Conservation (phyloP, 1,140 invertebrate genomes). For the Aphelinus atriplicis region DNA sequence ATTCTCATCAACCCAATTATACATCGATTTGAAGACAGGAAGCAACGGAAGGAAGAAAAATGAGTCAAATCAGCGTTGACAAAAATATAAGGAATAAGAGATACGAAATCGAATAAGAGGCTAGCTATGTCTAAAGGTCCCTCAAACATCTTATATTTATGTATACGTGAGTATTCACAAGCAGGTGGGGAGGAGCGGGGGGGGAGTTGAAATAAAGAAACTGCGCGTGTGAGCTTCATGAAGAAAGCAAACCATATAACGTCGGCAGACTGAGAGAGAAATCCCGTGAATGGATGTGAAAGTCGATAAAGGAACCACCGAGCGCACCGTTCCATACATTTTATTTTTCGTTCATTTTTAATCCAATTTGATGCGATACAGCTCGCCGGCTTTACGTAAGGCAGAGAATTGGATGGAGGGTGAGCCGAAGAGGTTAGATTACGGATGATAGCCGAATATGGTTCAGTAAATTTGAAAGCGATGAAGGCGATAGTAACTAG, state of each 20-base stretch:
- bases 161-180: neutral
- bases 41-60: neutral
- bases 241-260: neutral
- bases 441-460: too few relatives aligned
- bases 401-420: too few relatives aligned
- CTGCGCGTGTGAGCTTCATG: neutral
- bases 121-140: neutral
- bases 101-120: neutral
- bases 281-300: slow-evolving; percentile 28
- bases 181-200: neutral
- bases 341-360: slow-evolving; percentile 19
- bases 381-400: too few relatives aligned
- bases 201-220: slow-evolving; percentile 3
- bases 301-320: slow-evolving; percentile 15
- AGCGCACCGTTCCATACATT: neutral
- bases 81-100: slow-evolving; percentile 11
- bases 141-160: neutral
- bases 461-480: too few relatives aligned
- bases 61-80: neutral
- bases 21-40: neutral
- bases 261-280: neutral
- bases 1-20: too few relatives aligned
- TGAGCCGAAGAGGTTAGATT: too few relatives aligned
- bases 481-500: too few relatives aligned
- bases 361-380: slow-evolving; percentile 4